Evolutionary conservation across 2,888 invertebrate genomes (phyloP).

Genomic region (Mycogona germanica): DNA sequence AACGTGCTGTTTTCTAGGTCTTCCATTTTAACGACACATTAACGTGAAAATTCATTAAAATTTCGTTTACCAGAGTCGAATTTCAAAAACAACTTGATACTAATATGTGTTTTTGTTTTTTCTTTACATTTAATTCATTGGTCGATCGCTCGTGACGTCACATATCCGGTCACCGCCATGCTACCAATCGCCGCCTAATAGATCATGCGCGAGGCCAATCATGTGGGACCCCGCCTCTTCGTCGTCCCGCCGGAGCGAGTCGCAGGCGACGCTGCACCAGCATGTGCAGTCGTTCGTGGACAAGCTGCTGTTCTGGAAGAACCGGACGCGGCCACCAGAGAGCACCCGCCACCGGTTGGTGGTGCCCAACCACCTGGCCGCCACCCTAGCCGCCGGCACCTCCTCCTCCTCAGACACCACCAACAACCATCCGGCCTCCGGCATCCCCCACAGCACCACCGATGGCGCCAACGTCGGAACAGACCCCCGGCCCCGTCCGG

Average conservation of each 20-base stretch:
- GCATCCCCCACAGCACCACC: background rate
- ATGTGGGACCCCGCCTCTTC: constrained; percentile 10
- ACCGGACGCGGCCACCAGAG: constrained; percentile 29
- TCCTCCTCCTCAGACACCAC: background rate
- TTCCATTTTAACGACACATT: no score
- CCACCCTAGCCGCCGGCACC: background rate
- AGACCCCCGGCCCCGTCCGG: background rate
- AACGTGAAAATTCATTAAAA: no score
- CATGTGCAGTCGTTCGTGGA: constrained; percentile 25
- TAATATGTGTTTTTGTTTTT: no score
- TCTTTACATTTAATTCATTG: no score
- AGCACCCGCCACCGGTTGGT: constrained; percentile 50
- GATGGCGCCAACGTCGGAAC: background rate
- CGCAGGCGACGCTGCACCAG: constrained; percentile 14
- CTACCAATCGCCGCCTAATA: no score
- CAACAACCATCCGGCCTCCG: background rate
- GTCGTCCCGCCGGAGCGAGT: constrained; percentile 8
- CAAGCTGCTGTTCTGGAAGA: constrained; percentile 30
- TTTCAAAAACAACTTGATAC: no score
- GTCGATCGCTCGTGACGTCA: no score
- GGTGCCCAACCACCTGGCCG: constrained; percentile 69
- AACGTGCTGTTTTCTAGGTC: no score
- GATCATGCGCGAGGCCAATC: constrained; percentile 11
- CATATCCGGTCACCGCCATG: no score
- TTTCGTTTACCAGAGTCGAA: no score